Evolutionary conservation across 2,797 vertebrate genomes (phyloP), one percentile per base, ranked within the genome.

Genomic region (Labroides dimidiatus): DNA sequence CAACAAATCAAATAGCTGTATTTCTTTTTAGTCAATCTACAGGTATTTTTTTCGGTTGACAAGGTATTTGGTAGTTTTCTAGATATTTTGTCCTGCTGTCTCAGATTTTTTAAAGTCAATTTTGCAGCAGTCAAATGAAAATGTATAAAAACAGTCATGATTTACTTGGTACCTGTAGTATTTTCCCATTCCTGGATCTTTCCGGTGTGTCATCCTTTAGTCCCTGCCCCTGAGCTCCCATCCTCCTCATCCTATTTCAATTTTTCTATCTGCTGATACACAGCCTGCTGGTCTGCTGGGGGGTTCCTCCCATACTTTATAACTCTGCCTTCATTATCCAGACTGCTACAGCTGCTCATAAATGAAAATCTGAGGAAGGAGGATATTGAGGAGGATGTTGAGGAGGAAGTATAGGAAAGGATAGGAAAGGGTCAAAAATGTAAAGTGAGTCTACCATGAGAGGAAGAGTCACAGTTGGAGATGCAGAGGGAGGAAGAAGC

Each of bases 281-380:
- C 21, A 57, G 81, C 50, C 73, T 85, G 42, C 73, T 76, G 85
- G 86, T 58, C 73, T 70, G 84, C 81, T 83, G 65, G 41, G 43
- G 82, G 90, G 87, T 83, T 79, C 64, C 70, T 65, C 80, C 82
- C 69, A 78, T 90, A 75, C 85, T 90, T 90, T 86, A 90, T 85
- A 83, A 83, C 73, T 51, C 64, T 63, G 69, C 82, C 86, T 87
- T 90, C 82, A 89, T 90, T 90, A 88, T 82, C 84, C 74, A 60
- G 77, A 58, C 74, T 7, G 63, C 75, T 83, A 78, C 72, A 80
- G 69, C 80, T 30, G 72, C 84, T 81, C 77, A 81, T 85, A 88
- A 90, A 93, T 87, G 78, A 84, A 91, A 89, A 85, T 79, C 41
- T 77, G 64, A 77, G 72, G 50, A 69, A 70, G 71, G 81, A 52